These are phyloP conservation scores for Erebia palarica DNA, from an alignment of 2,888 invertebrate species.

Conservation along the genomic window DNA sequence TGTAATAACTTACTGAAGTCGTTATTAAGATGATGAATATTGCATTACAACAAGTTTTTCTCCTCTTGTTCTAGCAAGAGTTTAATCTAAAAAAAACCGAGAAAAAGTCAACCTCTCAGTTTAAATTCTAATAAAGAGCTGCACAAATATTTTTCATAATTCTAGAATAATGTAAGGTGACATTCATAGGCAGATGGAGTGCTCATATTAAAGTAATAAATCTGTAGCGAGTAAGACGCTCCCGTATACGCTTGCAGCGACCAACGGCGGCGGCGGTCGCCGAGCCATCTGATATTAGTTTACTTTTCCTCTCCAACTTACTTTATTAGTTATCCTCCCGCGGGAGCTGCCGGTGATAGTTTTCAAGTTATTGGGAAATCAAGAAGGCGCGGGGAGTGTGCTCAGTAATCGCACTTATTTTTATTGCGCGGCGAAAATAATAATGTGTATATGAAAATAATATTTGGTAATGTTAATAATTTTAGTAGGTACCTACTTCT, in stretches of 20 bases:
- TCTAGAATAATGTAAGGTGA: slow-evolving; percentile 52
- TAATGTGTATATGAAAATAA: background rate
- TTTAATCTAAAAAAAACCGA: background rate
- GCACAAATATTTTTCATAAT: slow-evolving; percentile 39
- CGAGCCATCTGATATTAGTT: slow-evolving; percentile 80
- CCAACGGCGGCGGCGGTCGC: slow-evolving; percentile 55
- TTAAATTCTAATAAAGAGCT: slow-evolving; percentile 18
- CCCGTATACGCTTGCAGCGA: slow-evolving; percentile 45
- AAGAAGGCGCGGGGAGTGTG: slow-evolving; percentile 53
- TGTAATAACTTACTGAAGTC: too few species aligned
- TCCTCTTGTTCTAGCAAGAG: background rate
- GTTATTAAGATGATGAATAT: too few species aligned
- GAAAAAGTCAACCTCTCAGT: slow-evolving; percentile 2
- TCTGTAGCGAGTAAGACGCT: slow-evolving; percentile 59
- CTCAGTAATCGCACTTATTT: slow-evolving; percentile 41
- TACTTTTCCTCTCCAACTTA: slow-evolving; percentile 82
- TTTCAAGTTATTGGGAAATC: slow-evolving; percentile 75
- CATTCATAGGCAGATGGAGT: slow-evolving; percentile 57
- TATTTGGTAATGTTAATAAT: background rate
- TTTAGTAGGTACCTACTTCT: too few species aligned
- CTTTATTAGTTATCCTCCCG: slow-evolving; percentile 78
- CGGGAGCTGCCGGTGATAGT: slow-evolving; percentile 71
- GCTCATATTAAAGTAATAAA: slow-evolving; percentile 78
- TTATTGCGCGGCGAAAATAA: slow-evolving; percentile 33
- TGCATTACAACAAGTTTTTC: background rate